Percentiles rank a stretch among this genome's conserved stretches.
Evolutionary conservation across 1,140 invertebrate species (phyloP).

Genomic region (Diabrotica virgifera): DNA sequence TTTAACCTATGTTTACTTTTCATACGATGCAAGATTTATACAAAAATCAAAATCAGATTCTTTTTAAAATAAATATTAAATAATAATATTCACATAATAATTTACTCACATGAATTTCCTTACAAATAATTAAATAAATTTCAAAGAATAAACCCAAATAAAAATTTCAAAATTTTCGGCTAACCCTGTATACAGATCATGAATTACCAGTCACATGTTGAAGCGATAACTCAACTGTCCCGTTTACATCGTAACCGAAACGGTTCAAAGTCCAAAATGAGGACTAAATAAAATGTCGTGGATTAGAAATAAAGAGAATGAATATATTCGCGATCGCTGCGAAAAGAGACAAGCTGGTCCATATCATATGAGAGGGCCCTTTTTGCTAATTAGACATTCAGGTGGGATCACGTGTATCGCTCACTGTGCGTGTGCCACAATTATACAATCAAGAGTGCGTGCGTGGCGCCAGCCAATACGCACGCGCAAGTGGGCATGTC

Average conservation of each 20-base stretch:
- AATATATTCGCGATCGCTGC: background rate
- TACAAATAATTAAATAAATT: too few relatives aligned
- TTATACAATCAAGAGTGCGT: slow-evolving; percentile 40
- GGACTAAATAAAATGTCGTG: slow-evolving; percentile 6
- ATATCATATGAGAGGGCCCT: slow-evolving; percentile 10
- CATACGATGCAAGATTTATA: too few relatives aligned
- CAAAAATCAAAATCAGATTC: too few relatives aligned
- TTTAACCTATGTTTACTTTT: too few relatives aligned
- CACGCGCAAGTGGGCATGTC: slow-evolving; percentile 40
- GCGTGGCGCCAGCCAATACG: slow-evolving; percentile 39
- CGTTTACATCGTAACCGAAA: background rate
- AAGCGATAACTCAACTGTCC: background rate
- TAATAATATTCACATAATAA: too few relatives aligned
- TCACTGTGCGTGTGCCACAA: slow-evolving; percentile 34
- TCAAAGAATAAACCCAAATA: too few relatives aligned
- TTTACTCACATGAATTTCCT: too few relatives aligned
- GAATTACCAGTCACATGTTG: slow-evolving; percentile 1
- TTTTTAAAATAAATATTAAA: too few relatives aligned
- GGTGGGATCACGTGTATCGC: slow-evolving; percentile 27
- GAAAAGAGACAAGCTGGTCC: background rate
- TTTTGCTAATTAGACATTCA: slow-evolving; percentile 16
- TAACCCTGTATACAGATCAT: background rate
- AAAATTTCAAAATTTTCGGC: too few relatives aligned
- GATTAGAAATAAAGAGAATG: background rate
- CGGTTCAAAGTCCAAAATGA: slow-evolving; percentile 1